Base-by-base conservation (phyloP, 64 coral and sea anemone species). In the Astreopora myriophthalma region DNA sequence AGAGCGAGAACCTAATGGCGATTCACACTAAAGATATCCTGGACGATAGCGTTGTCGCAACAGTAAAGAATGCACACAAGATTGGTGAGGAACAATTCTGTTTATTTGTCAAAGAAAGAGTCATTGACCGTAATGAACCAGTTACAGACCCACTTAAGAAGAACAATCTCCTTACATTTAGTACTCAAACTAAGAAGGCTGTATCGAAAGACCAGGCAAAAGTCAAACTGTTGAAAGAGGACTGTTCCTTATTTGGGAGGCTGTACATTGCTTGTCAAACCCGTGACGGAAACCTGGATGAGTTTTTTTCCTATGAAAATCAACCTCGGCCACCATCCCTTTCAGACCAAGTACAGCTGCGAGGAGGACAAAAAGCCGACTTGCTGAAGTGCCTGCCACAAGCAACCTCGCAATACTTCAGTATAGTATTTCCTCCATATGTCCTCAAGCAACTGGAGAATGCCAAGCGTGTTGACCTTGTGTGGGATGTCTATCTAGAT, bases 331-430 rank as follows among this genome's bases (percentile, higher is more conserved):
- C 73, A 64, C 52, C 87, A 89, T 89, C 74, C 87, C 33, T 89
- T 79, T 58, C 49, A 64, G 87, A 89, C 49, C 73, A 79, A 89
- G 87, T 58, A 64, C 73, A 89, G 87, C 74, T 89, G 48, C 74
- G 74, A 89, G 73, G 87, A 89, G 87, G 74, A 89, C 87, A 79
- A 64, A 89, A 89, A 89, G 87, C 74, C 5, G 60, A 89, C 87
- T 89, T 89, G 74, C 60, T 79, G 35, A 89, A 79, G 71, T 89
- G 87, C 87, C 60, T 89, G 87, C 87, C 51, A 64, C 87, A 89
- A 89, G 61, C 73, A 69, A 79, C 87, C 70, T 89, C 86, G 69
- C 86, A 90, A 23, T 82, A 90, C 88, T 72, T 79, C 32, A 79
- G 34, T 48, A 29, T 27, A n/a, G 74, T 79, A 28, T 79, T 79